Percentiles rank a stretch among this genome's conserved stretches.
Conservation (phyloP, 2,888 invertebrate genomes). For the Melanophora roralis region DNA sequence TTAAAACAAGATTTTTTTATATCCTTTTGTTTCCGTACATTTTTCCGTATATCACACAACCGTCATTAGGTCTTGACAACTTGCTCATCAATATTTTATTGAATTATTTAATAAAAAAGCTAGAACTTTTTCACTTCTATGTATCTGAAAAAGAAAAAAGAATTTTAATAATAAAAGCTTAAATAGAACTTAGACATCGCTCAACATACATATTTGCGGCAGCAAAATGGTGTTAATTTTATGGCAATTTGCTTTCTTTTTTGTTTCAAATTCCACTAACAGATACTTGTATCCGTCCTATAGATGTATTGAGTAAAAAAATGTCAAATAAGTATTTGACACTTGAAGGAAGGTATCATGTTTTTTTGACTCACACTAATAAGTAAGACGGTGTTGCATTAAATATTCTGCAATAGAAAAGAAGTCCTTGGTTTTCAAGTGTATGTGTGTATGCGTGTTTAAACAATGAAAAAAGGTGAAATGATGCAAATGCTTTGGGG, state of each 20-base stretch:
- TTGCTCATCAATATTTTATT: constrained; percentile 59
- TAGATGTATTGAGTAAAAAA: constrained; percentile 24
- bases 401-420: constrained; percentile 22
- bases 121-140: neutral
- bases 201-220: constrained; percentile 54
- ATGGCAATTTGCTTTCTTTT: constrained; percentile 18
- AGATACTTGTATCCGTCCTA: constrained; percentile 11
- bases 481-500: constrained; percentile 6
- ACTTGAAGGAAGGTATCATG: constrained; percentile 52
- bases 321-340: constrained; percentile 58
- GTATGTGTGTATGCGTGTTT: neutral
- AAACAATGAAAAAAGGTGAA: constrained; percentile 2
- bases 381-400: neutral
- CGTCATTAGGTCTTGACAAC: constrained; percentile 55
- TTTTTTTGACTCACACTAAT: neutral
- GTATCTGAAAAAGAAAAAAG: constrained; percentile 3
- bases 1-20: neutral
- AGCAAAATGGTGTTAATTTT: constrained; percentile 55
- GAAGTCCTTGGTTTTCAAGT: constrained; percentile 42
- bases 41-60: constrained; percentile 9
- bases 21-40: neutral
- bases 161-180: constrained; percentile 49
- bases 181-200: constrained; percentile 1
- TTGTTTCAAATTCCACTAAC: neutral
- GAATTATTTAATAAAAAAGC: constrained; percentile 48